Base-by-base conservation (phyloP, 1,140 invertebrate species). In the Parasteatoda tepidariorum region DNA sequence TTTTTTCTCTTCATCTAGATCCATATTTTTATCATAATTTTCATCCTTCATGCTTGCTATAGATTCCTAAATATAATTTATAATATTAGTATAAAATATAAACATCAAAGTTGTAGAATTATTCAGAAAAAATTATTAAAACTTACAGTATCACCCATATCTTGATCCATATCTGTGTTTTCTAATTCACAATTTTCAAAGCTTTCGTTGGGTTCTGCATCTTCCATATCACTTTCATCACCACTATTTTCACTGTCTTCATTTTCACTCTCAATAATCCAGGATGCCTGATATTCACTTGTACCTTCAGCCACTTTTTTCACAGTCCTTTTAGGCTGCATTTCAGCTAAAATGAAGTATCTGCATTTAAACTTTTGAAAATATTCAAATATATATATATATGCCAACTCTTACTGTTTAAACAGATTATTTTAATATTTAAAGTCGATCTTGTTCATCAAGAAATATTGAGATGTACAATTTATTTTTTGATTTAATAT, bases 211-310 rank as follows among this genome's bases (percentile, higher is more conserved):
- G 30, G 6, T 30, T 78, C 74, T 1, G 24, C 54, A 28, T 78
- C 62, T 13, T 78, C 61, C 48, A 61, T 64, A 64, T 55, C 41
- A 71, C 24, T 34, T 54, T 83, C 81, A 30, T 67, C 68, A 62
- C 61, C 85, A 68, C 34, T 86, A 75, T 84, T 84, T n/a, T 86
- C 86, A 26, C 83, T 86, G 71, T 87, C 83, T 74, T 88, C 88
- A 73, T 87, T 83, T 71, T 88, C 88, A 87, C 93, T 92, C 74
- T 92, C 90, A 78, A 92, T 90, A 88, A 99, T 97, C 97, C 97
- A 99, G 38, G 96, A 94, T 28, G 97, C 96, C 90, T 99, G 98
- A 89, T 99, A 99, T 74, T 95, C 95, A 15, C 97, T 98, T 87
- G 95, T 96, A 55, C 97, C 97, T 90, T 97, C 96, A 0, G 96